Base-by-base conservation (phyloP, 1,140 invertebrate genomes). In the Potamilus streckersoni region DNA sequence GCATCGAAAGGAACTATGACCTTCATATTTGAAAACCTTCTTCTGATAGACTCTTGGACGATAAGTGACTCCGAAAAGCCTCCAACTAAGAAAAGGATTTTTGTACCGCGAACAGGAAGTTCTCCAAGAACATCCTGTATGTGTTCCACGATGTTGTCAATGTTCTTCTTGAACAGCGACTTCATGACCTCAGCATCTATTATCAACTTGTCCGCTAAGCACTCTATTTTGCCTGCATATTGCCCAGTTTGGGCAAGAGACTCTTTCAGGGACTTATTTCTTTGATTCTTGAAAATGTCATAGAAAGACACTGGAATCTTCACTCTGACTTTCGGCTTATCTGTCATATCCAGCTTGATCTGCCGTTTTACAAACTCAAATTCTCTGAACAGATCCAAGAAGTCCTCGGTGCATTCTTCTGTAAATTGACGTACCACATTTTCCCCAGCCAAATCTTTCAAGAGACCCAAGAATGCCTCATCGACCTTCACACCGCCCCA, bases 401-500 rank as follows among this genome's bases (percentile, higher is more conserved):
- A 58, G 23, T 78, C 76, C 55, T 72, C 70, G 55, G 64, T 78
- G 71, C 62, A 31, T 20, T 73, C 38, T 11, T 73, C 23, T 5
- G 57, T 31, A 65, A 78, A 78, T 31, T 17, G 4, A 19, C 63
- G 56, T 65, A 78, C 69, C 4, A 78, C n/a, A 8, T 69, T 55
- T 2, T 72, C 71, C 11, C 65, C 67, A 20, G 73, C 66, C 8
- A 78, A 11, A 16, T 78, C 75, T 56, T 5, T 62, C 65, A 78
- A 38, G 23, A 78, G 70, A n/a, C 69, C 64, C 2, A 73, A 56
- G 65, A 78, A 78, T 1, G 64, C 69, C 1, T 78, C 58, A 60
- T 78, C 76, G 0, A 78, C 76, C 72, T 78, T 19, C 19, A 72
- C 74, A 14, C 76, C 76, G 11, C 76, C 76, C 76, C 76, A 78